Percentiles rank a stretch among this genome's conserved stretches.
phyloP scores from a whole-genome alignment of 2,888 invertebrate species.

The Temnothorax rugatulus region DNA sequence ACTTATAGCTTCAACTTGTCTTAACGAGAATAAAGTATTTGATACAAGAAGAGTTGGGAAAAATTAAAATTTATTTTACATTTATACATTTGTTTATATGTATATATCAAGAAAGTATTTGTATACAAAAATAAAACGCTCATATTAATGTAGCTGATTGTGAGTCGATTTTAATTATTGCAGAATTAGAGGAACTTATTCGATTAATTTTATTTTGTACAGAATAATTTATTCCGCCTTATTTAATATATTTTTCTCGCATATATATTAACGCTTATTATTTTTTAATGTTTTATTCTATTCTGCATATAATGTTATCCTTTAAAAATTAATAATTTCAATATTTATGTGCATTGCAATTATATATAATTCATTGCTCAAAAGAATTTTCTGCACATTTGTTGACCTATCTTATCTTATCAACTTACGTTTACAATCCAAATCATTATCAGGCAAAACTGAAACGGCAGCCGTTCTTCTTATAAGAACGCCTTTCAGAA shows the following conservation, averaged over 20 bases:
- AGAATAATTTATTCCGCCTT: not conserved
- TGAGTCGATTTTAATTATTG: constrained; percentile 12
- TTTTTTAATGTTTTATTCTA: not conserved
- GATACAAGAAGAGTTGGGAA: not conserved
- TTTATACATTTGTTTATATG: not conserved
- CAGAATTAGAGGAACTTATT: not conserved
- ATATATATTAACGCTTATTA: not conserved
- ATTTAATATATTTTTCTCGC: not conserved
- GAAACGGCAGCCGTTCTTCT: not conserved
- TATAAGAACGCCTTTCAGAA: not conserved
- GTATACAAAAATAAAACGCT: not conserved
- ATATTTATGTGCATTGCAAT: not conserved
- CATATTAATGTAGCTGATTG: not conserved
- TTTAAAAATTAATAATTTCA: not conserved
- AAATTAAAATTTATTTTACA: constrained; percentile 3
- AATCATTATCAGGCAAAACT: not conserved
- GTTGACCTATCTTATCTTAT: constrained; percentile 59
- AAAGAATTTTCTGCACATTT: not conserved
- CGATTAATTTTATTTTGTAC: not conserved
- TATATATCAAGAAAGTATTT: not conserved
- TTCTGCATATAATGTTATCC: not conserved
- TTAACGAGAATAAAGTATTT: not conserved
- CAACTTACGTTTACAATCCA: not conserved
- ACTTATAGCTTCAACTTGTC: not conserved
- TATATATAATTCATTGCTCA: not conserved